Evolutionary conservation across 2,888 invertebrate genomes (phyloP).

Genomic region (Drosophila putrida): DNA sequence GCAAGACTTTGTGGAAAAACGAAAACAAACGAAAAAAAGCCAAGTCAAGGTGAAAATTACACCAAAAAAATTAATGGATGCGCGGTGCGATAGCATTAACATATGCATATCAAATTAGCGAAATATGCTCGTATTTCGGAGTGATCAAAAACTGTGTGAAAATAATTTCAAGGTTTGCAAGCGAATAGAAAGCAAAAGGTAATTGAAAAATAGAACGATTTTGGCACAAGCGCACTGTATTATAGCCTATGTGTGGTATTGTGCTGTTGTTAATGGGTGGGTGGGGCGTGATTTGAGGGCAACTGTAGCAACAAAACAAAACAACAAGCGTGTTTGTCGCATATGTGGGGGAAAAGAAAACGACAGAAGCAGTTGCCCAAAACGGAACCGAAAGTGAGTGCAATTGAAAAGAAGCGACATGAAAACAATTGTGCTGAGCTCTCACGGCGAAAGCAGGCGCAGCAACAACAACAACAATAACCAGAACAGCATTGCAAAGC

Average conservation of each 20-base stretch:
- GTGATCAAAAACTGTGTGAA: constrained; percentile 77
- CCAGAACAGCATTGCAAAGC: constrained; percentile 20
- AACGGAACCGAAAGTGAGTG: constrained; percentile 70
- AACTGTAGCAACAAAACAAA: constrained; percentile 62
- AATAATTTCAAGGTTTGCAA: constrained; percentile 82
- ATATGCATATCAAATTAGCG: constrained; percentile 76
- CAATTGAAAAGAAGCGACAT: constrained; percentile 55
- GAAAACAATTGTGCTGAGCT: constrained; percentile 71
- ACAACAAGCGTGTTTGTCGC: constrained; percentile 53
- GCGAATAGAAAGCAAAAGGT: constrained; percentile 80
- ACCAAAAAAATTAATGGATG: constrained; percentile 70
- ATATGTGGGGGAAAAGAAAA: constrained; percentile 9
- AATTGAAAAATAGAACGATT: constrained; percentile 80
- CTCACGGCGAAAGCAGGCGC: constrained; percentile 59
- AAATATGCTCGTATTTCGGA: constrained; percentile 75
- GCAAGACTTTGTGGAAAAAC: constrained; percentile 69
- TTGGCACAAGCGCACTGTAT: constrained; percentile 79
- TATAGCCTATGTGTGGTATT: constrained; percentile 54
- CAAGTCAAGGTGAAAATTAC: constrained; percentile 79
- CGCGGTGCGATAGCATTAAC: constrained; percentile 73
- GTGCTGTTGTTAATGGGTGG: constrained; percentile 66
- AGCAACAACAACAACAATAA: constrained; percentile 42
- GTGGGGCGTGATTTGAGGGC: constrained; percentile 78
- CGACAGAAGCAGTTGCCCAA: constrained; percentile 46
- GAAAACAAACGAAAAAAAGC: constrained; percentile 47